Conservation (phyloP, 2,113 vertebrate genomes). For the Galeopterus variegatus region DNA sequence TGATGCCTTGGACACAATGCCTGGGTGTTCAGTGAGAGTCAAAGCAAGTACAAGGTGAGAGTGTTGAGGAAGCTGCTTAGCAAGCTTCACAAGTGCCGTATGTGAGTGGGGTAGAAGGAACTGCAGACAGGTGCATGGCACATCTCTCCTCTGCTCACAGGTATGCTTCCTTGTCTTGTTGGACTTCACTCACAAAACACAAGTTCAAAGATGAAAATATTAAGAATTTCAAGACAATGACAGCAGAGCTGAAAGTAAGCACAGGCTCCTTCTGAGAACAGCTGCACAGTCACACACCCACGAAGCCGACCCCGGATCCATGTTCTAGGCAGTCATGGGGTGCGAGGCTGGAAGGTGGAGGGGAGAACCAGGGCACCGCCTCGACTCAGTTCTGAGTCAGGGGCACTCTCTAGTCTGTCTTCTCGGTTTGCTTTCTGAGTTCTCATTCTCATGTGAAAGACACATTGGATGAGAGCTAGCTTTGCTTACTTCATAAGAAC, state of each 20-base stretch:
- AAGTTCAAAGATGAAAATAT: background rate
- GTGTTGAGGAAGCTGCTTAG: fast-evolving
- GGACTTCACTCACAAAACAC: background rate
- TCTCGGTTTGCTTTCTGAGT: background rate
- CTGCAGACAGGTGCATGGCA: fast-evolving
- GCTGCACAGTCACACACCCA: fast-evolving
- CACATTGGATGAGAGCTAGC: background rate
- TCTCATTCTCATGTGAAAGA: background rate
- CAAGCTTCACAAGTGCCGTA: fast-evolving
- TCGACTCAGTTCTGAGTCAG: background rate
- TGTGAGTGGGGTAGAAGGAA: fast-evolving
- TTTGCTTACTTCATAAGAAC: background rate
- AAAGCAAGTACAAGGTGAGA: background rate
- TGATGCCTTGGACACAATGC: fast-evolving
- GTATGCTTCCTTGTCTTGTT: too few species aligned
- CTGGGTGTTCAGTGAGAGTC: background rate
- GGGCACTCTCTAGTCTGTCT: background rate
- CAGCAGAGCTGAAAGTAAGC: background rate
- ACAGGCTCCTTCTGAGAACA: fast-evolving
- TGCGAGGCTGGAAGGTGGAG: fast-evolving
- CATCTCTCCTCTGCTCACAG: background rate
- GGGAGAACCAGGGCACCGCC: fast-evolving
- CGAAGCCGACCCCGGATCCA: background rate
- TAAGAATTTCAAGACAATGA: background rate
- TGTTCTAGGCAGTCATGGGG: background rate